Conservation (phyloP, 1,140 invertebrate species). For the Nixonia krombeini region DNA sequence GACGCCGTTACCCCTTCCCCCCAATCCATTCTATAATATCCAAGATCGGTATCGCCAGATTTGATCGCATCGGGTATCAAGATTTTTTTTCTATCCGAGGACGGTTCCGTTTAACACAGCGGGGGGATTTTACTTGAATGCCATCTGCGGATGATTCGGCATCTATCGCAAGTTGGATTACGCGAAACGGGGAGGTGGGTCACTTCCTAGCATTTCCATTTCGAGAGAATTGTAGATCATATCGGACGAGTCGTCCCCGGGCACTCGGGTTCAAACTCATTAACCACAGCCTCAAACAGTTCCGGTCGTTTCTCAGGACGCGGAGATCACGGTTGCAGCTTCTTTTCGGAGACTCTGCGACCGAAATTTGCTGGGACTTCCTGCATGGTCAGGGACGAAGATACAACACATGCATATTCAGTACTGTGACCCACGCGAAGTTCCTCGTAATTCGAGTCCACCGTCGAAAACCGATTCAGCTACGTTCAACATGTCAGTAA, state of each 20-base stretch:
- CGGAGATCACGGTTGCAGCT: conserved; percentile 20
- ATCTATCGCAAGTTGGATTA: no score
- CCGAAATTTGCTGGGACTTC: conserved; percentile 21
- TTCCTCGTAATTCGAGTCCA: conserved; percentile 26
- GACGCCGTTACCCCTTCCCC: no score
- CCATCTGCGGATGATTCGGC: no score
- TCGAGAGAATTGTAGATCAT: conserved; percentile 33
- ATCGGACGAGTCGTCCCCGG: conserved; percentile 34
- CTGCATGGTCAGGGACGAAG: conserved; percentile 29
- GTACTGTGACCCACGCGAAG: conserved; percentile 35
- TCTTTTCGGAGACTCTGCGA: conserved; percentile 20
- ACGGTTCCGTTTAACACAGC: no score
- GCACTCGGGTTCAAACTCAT: conserved; percentile 37
- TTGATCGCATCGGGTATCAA: no score
- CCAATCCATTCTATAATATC: no score
- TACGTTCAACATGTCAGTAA: conserved; percentile 1
- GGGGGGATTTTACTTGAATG: no score
- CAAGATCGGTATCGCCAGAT: no score
- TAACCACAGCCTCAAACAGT: conserved; percentile 32
- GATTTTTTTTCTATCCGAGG: no score
- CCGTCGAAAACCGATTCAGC: conserved; percentile 26
- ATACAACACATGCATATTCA: conserved; percentile 44
- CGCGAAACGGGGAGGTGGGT: conserved; percentile 43
- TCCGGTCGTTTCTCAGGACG: conserved; percentile 47
- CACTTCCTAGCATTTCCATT: conserved; percentile 47